Evolutionary conservation across 2,888 invertebrate species (phyloP).

Genomic region (Drosophila anceps): DNA sequence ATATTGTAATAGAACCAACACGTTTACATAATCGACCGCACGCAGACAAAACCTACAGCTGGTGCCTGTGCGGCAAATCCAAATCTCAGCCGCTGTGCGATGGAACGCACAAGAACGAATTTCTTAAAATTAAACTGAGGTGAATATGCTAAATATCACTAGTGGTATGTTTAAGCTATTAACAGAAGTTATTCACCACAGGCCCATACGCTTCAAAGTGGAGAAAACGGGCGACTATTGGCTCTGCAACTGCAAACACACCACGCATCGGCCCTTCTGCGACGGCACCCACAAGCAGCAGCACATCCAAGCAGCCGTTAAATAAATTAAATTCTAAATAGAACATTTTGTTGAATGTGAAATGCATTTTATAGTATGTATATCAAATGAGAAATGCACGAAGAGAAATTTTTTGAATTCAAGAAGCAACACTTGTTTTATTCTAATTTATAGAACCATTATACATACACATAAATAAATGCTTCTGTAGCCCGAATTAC

Average conservation of each 20-base stretch:
- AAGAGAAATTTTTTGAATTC: slow-evolving; percentile 49
- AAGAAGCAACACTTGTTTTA: slow-evolving; percentile 76
- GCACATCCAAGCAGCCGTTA: slow-evolving; percentile 88
- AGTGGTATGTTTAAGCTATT: background rate
- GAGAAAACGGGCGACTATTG: slow-evolving; percentile 96
- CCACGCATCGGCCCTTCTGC: slow-evolving; percentile 96
- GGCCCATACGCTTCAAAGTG: slow-evolving; percentile 93
- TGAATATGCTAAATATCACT: slow-evolving; percentile 70
- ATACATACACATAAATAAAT: slow-evolving; percentile 46
- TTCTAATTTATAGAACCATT: slow-evolving; percentile 62
- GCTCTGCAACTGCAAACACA: slow-evolving; percentile 99
- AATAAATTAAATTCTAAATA: slow-evolving; percentile 57
- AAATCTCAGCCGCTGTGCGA: slow-evolving; percentile 97
- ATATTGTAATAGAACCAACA: background rate
- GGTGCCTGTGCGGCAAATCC: slow-evolving; percentile 98
- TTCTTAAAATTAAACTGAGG: slow-evolving; percentile 90
- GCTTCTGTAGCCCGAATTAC: slow-evolving; percentile 37
- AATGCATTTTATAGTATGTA: slow-evolving; percentile 45
- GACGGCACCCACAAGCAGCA: slow-evolving; percentile 96
- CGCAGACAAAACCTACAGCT: slow-evolving; percentile 91
- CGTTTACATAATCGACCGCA: slow-evolving; percentile 61
- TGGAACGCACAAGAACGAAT: slow-evolving; percentile 93
- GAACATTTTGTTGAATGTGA: slow-evolving; percentile 23
- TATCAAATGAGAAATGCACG: slow-evolving; percentile 49
- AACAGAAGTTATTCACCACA: slow-evolving; percentile 66